Evolutionary conservation across 2,888 invertebrate genomes (phyloP), one percentile per base, ranked within the genome.

Genomic region (Corythucha ciliata): DNA sequence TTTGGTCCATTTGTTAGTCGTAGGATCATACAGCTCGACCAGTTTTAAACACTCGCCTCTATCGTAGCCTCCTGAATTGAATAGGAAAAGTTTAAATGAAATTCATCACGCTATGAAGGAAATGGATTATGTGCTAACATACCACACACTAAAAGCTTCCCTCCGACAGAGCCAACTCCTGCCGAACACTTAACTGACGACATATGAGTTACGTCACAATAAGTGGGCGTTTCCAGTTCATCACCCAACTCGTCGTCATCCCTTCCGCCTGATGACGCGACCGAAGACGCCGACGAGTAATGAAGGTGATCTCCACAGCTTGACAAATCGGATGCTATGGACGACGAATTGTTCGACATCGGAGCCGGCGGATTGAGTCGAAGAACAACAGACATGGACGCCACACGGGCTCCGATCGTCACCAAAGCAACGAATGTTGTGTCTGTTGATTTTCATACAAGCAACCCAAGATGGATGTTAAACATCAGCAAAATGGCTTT

Each of bases 1-100:
- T 21, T 72, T 65, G 34, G 70, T 66, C 89, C 90, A 90, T 47
- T 69, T 70, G 70, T 87, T 86, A 4, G 68, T 70, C 42, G 70
- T 71, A 4, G 84, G 80, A 63, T 80, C 75, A 71, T 85, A 90
- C 37, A 77, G 75, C 69, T 87, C 87, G 1, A 80, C 83, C 18
- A 78, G 74, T 59, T 77, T 77, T 60, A 90, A 72, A 65, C 88
- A 89, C 66, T 88, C 85, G 34, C 83, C 83, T 58, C 89, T 75
- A 70, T 89, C 87, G 70, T 90, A 89, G 7, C 84, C 83, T 63
- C 82, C 79, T 53, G 42, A 14, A 54, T 26, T 22, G n/a, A 8
- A 29, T 29, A 29, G 10, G n/a, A 29, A n/a, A n/a, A n/a, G 29
- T n/a, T 10, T n/a, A 29, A n/a, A n/a, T 29, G 8, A 29, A 29